Evolutionary conservation across 2,113 vertebrate genomes (phyloP).

Genomic region (Pelvicachromis taeniatus): DNA sequence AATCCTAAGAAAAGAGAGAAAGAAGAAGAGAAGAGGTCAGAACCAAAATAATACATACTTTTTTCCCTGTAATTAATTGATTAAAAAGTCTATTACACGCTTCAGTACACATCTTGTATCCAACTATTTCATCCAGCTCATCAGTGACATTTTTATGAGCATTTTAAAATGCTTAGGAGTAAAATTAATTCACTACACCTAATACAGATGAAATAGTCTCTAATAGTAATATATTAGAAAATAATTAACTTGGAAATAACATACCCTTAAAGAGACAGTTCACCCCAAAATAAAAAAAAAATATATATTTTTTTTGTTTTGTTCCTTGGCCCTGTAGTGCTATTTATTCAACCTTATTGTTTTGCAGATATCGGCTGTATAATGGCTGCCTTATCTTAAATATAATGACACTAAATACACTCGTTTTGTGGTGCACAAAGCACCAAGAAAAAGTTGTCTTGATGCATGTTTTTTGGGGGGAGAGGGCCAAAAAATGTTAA

Average conservation of each 20-base stretch:
- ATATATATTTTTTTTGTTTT: neutral
- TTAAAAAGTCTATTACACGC: conserved; percentile 14
- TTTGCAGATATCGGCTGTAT: neutral
- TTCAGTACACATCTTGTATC: conserved; percentile 18
- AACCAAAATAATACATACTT: neutral
- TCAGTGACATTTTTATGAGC: conserved; percentile 21
- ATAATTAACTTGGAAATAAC: conserved; percentile 9
- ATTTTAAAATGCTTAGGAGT: conserved; percentile 15
- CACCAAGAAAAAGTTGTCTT: neutral
- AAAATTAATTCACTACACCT: conserved; percentile 7
- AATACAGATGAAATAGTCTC: conserved; percentile 13
- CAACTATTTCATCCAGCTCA: conserved; percentile 32
- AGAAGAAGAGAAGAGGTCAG: conserved; percentile 18
- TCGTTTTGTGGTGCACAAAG: neutral
- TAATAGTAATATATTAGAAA: conserved; percentile 27
- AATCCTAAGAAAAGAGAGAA: conserved; percentile 74
- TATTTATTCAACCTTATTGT: neutral
- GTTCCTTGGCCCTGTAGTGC: neutral
- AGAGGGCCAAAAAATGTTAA: neutral
- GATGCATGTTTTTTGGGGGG: fast-evolving
- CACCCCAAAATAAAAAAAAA: neutral
- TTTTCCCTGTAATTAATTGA: neutral
- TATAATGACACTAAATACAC: neutral
- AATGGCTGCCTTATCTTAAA: neutral
- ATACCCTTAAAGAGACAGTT: neutral